Percentiles rank a stretch among this genome's conserved stretches.
These are phyloP conservation scores for Gonioctena quinquepunctata DNA, from an alignment of 1,140 invertebrate genomes.

Conservation along the genomic window DNA sequence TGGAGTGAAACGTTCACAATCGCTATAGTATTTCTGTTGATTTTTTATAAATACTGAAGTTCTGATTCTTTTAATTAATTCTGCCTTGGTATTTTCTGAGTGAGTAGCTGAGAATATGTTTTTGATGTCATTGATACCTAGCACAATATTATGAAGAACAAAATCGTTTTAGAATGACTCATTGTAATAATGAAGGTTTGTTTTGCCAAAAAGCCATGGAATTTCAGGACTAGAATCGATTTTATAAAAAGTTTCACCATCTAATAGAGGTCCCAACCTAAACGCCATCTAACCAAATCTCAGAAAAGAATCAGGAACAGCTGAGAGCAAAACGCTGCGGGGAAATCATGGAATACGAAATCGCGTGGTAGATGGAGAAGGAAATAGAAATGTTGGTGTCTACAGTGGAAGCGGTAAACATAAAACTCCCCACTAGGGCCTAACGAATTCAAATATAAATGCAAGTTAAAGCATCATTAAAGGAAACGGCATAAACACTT, in stretches of 20 bases:
- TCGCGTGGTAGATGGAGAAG: not conserved
- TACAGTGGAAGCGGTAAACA: not conserved
- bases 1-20: no score
- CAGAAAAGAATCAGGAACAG: not conserved
- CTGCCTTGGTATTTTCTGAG: no score
- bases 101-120: no score
- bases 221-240: no score
- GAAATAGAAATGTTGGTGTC: slow-evolving; percentile 4
- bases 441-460: slow-evolving; percentile 13
- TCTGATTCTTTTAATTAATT: no score
- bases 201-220: no score
- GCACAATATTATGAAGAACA: no score
- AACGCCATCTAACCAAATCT: not conserved
- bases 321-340: not conserved
- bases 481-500: slow-evolving; percentile 9
- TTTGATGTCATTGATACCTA: no score
- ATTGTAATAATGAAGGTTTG: no score
- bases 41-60: no score
- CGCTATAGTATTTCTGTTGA: no score
- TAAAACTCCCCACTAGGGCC: slow-evolving; percentile 7
- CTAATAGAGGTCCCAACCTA: not conserved
- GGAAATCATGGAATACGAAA: slow-evolving; percentile 7
- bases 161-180: no score
- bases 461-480: slow-evolving; percentile 11
- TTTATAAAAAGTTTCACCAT: not conserved